Base-by-base conservation (phyloP, 2,797 vertebrate genomes). In the Halcyon leucocephala region DNA sequence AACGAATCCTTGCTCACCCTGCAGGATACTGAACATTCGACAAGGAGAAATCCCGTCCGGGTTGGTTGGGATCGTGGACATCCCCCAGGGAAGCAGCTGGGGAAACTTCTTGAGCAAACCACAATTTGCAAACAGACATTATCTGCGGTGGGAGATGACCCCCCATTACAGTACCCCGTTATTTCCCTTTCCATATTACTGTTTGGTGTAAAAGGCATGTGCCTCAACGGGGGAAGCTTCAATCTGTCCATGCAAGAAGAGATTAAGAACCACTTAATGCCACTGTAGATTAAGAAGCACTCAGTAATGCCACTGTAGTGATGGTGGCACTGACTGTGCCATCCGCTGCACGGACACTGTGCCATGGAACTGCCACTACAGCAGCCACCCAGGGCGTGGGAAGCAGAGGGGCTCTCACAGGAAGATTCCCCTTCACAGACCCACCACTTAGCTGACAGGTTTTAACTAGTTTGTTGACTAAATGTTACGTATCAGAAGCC, bases 11-110 rank as follows among this genome's bases (percentile, higher is more conserved):
- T 33, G 52, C 55, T 74, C 19, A 25, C 55, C 49, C 69, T 41
- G 12, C 52, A 62, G 7, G 57, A 49, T 49, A 42, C 62, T 4
- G 33, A 41, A 9, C 29, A 1, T 11, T 6, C 22, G 26, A 51
- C 14, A 14, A 33, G n/a, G 37, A 83, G 61, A 81, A 66, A 86
- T 41, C 58, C 46, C 37, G 41, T 4, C 29, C 78, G 5, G 31
- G 1, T 33, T 3, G 0, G 37, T 18, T 19, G 60, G 71, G 60
- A 89, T 55, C 48, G 48, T 0, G 14, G 15, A 26, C 55, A 37
- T 25, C 19, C 37, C 49, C 67, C 2, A 6, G 17, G 52, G 61
- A 74, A 62, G 25, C 0, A 8, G n/a, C 51, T 33, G 28, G 7
- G 3, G 5, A 33, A 51, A 39, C 49, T 29, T 20, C 44, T 51